phyloP scores from a whole-genome alignment of 2,113 vertebrate species.

The Nipponia nippon region DNA sequence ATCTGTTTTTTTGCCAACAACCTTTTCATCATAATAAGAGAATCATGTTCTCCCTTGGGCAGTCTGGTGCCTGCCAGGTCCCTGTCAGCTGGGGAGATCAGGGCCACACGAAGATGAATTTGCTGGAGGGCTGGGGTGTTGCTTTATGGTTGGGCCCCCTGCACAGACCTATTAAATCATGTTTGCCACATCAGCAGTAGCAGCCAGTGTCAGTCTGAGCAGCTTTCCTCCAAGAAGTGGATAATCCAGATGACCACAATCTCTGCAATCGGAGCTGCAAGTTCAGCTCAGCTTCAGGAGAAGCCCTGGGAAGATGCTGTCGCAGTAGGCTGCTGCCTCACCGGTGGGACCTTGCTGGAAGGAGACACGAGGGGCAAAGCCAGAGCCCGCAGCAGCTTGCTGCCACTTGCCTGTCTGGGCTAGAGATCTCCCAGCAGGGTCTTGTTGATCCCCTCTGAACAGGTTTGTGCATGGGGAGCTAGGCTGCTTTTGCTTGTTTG shows the following conservation, averaged over 20 bases:
- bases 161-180: not conserved
- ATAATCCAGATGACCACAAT: conserved; percentile 6
- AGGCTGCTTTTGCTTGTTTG: not conserved
- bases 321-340: rapidly evolving
- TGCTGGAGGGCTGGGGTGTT: not conserved
- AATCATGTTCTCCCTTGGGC: rapidly evolving
- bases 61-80: not conserved
- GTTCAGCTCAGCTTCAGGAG: not conserved
- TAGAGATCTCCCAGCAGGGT: not conserved
- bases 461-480: conserved; percentile 8
- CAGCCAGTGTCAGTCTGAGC: not conserved
- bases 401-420: not conserved
- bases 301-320: not conserved
- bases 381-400: not conserved
- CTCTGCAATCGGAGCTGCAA: not conserved
- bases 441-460: not conserved
- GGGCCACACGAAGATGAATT: not conserved
- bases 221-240: not conserved
- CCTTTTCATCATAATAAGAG: not conserved
- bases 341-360: not conserved
- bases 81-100: not conserved
- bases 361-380: not conserved
- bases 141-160: not conserved
- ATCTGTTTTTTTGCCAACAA: not conserved
- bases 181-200: not conserved